Evolutionary conservation across 2,888 invertebrate genomes (phyloP), one percentile per base, ranked within the genome.

Genomic region (Drosophila prolongata): DNA sequence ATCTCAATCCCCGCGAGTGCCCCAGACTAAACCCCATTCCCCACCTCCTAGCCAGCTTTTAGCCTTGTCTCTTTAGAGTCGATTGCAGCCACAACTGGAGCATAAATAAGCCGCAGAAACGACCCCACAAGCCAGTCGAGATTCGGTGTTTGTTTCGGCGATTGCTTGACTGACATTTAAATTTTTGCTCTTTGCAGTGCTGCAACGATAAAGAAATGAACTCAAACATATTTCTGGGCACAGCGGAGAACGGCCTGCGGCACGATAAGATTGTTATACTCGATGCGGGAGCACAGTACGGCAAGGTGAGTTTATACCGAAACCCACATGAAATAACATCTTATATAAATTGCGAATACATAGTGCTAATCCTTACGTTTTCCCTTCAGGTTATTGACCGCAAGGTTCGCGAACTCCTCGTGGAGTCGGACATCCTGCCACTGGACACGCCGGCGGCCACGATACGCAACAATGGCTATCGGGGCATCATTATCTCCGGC

Each of bases 221-320:
- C 90, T 87, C 89, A 86, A 91, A 90, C 80, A 90, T 92, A 89
- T 90, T 90, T 82, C 72, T 90, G 78, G 79, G 87, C 74, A 82
- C 90, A 77, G 79, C 91, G 60, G 92, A 92, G 88, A 92, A 92
- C 86, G 92, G 92, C 65, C 80, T 91, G 80, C 89, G 91, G 77
- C 90, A 91, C 76, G 94, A 94, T 85, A 93, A 94, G 91, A 95
- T 99, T 77, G 98, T 97, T 87, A 98, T 99, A 90, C 94, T 99
- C 87, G 99, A 99, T 93, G 99, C 99, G 71, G 99, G 99, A 65
- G 98, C 99, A 77, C 99, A 99, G 92, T 99, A 99, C 94, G 99
- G 99, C 84, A 99, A 99, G 95, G 97, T 99, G 87, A 97, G 68
- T 35, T 19, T 8, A 54, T 42, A 4, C 3, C 24, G 8, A 38